phyloP scores from a whole-genome alignment of 2,888 invertebrate genomes.

The Lepas anatifera region DNA sequence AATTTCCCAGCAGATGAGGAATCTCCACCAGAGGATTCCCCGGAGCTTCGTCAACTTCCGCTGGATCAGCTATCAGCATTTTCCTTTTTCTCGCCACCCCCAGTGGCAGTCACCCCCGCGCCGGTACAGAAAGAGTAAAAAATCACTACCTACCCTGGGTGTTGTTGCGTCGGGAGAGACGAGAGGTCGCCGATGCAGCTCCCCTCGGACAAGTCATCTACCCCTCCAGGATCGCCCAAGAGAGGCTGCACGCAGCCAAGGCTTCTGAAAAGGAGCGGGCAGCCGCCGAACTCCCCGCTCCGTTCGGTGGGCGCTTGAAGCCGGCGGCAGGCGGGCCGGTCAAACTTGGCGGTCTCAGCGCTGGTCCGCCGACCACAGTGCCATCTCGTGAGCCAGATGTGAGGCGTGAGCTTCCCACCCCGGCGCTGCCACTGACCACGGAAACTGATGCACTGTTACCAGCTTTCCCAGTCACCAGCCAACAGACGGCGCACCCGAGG shows the following conservation, averaged over 20 bases:
- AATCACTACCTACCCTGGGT: neutral
- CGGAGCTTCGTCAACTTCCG: neutral
- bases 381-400: neutral
- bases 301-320: neutral
- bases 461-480: too few relatives aligned
- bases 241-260: neutral
- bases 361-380: neutral
- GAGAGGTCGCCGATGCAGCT: neutral
- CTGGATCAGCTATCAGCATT: neutral
- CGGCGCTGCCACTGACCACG: neutral
- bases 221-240: neutral
- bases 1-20: neutral
- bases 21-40: neutral
- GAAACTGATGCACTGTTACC: neutral
- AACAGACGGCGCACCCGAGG: neutral
- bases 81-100: neutral
- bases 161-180: neutral
- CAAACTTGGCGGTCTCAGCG: neutral
- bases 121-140: neutral
- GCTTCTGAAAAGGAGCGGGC: too few relatives aligned
- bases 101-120: neutral
- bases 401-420: neutral
- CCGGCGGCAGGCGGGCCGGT: neutral
- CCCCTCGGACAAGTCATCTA: neutral
- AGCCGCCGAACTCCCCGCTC: too few relatives aligned